Conservation (phyloP, 92 coral and sea anemone genomes). For the Zoanthus solanderi region DNA sequence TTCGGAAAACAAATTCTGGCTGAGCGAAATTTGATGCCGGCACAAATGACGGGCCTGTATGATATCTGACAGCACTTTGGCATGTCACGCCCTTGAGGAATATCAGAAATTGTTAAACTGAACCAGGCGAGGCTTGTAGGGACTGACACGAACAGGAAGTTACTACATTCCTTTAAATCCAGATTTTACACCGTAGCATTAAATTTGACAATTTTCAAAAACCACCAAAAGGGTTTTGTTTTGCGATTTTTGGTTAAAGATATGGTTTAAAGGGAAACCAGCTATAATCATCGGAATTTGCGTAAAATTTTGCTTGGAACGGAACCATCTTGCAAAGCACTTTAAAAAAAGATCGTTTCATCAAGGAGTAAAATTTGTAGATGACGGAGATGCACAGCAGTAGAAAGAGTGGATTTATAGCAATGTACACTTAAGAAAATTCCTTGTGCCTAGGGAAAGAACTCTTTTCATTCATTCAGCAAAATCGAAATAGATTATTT, state of each 20-base stretch:
- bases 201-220: not conserved
- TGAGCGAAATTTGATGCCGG: slow-evolving; percentile 34
- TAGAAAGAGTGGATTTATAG: not conserved
- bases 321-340: slow-evolving; percentile 5
- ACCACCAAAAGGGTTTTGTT: slow-evolving; percentile 17
- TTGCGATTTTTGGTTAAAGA: slow-evolving; percentile 15
- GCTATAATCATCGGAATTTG: not conserved
- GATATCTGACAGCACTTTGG: slow-evolving; percentile 40
- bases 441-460: not conserved
- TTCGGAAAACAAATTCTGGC: slow-evolving; percentile 39
- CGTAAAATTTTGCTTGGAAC: not conserved
- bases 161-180: slow-evolving; percentile 10
- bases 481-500: not conserved
- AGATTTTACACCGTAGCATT: slow-evolving; percentile 23
- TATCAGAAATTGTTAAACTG: slow-evolving; percentile 29
- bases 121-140: slow-evolving; percentile 27
- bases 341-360: not conserved
- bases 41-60: slow-evolving; percentile 29
- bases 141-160: slow-evolving; percentile 28
- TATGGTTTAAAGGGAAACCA: not conserved
- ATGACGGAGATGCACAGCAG: not conserved
- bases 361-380: not conserved
- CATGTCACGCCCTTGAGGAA: slow-evolving; percentile 39
- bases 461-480: not conserved
- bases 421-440: not conserved